Evolutionary conservation across 2,113 vertebrate genomes (phyloP).

Genomic region (Aspiorhynchus laticeps): DNA sequence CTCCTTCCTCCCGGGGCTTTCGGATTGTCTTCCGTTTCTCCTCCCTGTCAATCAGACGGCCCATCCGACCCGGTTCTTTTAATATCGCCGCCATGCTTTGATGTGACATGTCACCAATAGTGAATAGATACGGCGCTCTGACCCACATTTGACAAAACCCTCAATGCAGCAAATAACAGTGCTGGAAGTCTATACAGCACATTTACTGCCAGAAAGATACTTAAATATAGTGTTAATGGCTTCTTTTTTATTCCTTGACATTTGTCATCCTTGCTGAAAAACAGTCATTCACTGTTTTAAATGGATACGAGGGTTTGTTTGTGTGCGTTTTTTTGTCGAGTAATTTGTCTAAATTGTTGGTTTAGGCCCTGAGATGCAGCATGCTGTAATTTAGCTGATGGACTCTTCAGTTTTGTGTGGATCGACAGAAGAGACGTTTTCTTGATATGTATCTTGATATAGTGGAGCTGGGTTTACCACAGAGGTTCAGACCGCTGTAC

Average conservation of each 20-base stretch:
- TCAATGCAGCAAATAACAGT: constrained; percentile 41
- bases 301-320: not conserved
- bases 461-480: constrained; percentile 32
- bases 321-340: not conserved
- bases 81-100: constrained; percentile 56
- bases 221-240: not conserved
- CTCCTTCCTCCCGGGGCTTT: constrained; percentile 38
- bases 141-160: constrained; percentile 57
- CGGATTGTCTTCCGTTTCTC: constrained; percentile 46
- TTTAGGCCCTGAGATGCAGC: constrained; percentile 15
- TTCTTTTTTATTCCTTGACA: not conserved
- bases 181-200: constrained; percentile 36
- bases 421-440: constrained; percentile 12
- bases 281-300: constrained; percentile 1
- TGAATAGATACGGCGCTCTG: constrained; percentile 49
- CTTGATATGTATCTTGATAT: constrained; percentile 38
- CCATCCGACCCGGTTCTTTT: constrained; percentile 45
- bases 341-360: constrained; percentile 29
- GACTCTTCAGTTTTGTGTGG: not conserved
- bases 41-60: constrained; percentile 52
- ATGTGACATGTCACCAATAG: constrained; percentile 57
- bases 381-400: constrained; percentile 35
- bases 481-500: constrained; percentile 33
- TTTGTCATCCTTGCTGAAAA: not conserved
- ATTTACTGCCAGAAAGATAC: not conserved